These are phyloP conservation scores for Eubasilissa splendida DNA, from an alignment of 2,888 invertebrate species.

Conservation along the genomic window DNA sequence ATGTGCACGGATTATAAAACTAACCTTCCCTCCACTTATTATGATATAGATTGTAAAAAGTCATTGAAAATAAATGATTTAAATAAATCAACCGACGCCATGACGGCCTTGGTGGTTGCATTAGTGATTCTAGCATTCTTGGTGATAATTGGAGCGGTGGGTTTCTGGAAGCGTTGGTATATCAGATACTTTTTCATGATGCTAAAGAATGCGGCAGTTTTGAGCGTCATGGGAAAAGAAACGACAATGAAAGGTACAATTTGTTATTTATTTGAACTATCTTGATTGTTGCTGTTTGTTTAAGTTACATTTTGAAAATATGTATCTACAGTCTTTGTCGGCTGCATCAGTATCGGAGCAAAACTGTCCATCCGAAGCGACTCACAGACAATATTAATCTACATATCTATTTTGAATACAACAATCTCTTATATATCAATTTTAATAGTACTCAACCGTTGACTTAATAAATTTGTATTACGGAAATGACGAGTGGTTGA, in stretches of 20 bases:
- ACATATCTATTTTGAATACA: no score
- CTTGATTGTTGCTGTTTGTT: no score
- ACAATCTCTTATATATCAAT: no score
- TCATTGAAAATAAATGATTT: not conserved
- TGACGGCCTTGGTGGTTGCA: not conserved
- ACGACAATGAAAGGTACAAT: conserved; percentile 39
- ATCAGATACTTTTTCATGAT: conserved; percentile 74
- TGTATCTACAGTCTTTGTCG: no score
- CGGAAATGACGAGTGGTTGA: no score
- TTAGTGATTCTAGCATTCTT: conserved; percentile 26
- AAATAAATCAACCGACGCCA: not conserved
- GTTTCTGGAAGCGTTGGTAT: conserved; percentile 71
- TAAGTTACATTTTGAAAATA: no score
- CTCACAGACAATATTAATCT: no score
- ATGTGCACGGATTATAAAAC: conserved; percentile 65
- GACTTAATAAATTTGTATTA: no score
- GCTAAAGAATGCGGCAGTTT: conserved; percentile 72
- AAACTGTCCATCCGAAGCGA: no score
- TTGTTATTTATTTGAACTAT: no score
- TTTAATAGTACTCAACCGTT: no score
- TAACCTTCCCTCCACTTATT: conserved; percentile 32
- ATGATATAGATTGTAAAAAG: conserved; percentile 39
- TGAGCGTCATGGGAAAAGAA: conserved; percentile 72
- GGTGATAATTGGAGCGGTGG: not conserved
- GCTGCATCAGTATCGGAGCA: no score